Evolutionary conservation across 2,797 vertebrate species (phyloP).

Genomic region (Naso thynnoides): DNA sequence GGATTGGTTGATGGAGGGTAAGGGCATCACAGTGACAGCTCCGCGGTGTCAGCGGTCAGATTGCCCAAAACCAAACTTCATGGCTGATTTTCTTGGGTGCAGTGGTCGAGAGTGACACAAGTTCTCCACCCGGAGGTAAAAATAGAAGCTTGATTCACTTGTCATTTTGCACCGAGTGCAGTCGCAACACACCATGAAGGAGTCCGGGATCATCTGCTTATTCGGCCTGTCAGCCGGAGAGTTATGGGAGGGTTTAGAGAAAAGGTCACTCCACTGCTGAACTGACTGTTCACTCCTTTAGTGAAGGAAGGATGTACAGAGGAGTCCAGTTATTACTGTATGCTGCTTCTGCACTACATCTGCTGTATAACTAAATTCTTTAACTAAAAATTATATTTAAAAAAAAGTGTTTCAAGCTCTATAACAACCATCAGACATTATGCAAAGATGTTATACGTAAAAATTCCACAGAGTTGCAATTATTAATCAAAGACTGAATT

Average conservation of each 20-base stretch:
- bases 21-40: slow-evolving; percentile 83
- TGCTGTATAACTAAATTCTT: not conserved
- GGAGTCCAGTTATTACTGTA: slow-evolving; percentile 21
- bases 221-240: slow-evolving; percentile 70
- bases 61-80: slow-evolving; percentile 84
- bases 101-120: slow-evolving; percentile 71
- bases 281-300: slow-evolving; percentile 55
- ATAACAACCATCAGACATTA: not conserved
- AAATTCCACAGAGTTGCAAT: not conserved
- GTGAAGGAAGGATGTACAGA: slow-evolving; percentile 15
- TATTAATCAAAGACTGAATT: not conserved
- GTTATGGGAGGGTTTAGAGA: slow-evolving; percentile 67
- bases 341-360: slow-evolving; percentile 14
- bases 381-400: not conserved
- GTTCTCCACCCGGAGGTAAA: slow-evolving; percentile 57
- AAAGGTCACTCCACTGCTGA: slow-evolving; percentile 74
- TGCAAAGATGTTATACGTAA: not conserved
- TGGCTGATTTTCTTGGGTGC: slow-evolving; percentile 71
- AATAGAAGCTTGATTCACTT: slow-evolving; percentile 74
- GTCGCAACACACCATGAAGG: slow-evolving; percentile 69
- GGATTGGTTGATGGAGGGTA: slow-evolving; percentile 68
- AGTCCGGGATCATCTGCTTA: slow-evolving; percentile 65
- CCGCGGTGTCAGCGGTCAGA: slow-evolving; percentile 83
- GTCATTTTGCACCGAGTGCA: slow-evolving; percentile 72
- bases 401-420: not conserved